Evolutionary conservation across 2,113 vertebrate species (phyloP).

Genomic region (Hypocryptadius cinnamomeus): DNA sequence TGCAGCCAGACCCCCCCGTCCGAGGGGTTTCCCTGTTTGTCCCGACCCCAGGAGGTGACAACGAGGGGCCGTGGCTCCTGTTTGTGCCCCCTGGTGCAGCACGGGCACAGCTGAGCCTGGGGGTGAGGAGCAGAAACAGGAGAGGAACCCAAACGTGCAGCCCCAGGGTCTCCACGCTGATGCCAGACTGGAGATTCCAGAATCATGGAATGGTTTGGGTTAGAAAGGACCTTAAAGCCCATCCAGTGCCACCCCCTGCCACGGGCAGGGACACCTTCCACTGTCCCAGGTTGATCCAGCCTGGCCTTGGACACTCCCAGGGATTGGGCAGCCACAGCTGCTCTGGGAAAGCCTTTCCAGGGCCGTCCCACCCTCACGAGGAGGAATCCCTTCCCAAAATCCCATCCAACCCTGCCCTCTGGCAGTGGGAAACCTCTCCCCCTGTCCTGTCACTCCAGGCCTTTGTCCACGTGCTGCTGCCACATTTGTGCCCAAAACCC

Average conservation of each 20-base stretch:
- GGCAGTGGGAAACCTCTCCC: neutral
- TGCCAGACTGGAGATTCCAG: neutral
- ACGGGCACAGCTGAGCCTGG: fast-evolving
- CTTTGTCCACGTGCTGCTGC: neutral
- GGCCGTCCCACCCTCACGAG: neutral
- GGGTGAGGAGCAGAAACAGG: neutral
- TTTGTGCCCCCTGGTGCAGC: neutral
- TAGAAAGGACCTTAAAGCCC: neutral
- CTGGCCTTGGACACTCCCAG: neutral
- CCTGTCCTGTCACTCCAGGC: neutral
- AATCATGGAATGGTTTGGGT: neutral
- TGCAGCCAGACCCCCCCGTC: fast-evolving
- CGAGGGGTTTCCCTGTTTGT: neutral
- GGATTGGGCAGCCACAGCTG: neutral
- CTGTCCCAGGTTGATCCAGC: neutral
- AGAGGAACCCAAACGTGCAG: neutral
- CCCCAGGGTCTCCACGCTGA: neutral
- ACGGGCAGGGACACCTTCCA: neutral
- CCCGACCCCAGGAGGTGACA: neutral
- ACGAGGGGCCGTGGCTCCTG: fast-evolving
- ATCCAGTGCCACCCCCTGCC: neutral
- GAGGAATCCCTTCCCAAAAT: neutral
- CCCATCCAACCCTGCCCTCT: neutral
- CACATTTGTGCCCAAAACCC: neutral
- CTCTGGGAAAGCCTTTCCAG: neutral